Evolutionary conservation across 1,140 invertebrate species (phyloP).

Genomic region (Chionoecetes opilio): DNA sequence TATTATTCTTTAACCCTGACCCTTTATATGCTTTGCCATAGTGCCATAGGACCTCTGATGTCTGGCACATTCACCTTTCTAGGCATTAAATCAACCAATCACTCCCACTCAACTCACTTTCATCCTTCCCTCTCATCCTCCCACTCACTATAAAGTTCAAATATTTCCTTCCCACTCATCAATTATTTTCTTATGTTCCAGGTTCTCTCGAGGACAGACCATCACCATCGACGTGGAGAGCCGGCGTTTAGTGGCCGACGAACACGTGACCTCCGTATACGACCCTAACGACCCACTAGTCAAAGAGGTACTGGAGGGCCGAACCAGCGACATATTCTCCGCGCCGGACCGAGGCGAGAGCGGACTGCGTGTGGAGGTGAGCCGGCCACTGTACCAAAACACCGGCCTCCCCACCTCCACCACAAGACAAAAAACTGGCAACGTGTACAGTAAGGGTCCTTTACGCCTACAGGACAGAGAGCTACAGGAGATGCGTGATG

Average conservation of each 20-base stretch:
- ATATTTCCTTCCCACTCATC: too few species aligned
- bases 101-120: too few species aligned
- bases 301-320: slow-evolving; percentile 83
- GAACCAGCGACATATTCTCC: slow-evolving; percentile 77
- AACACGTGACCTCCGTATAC: slow-evolving; percentile 83
- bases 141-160: too few species aligned
- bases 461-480: slow-evolving; percentile 90
- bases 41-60: too few species aligned
- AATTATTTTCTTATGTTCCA: too few species aligned
- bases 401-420: background rate
- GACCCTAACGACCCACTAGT: slow-evolving; percentile 83
- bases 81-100: too few species aligned
- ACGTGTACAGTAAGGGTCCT: slow-evolving; percentile 23
- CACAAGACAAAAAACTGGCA: background rate
- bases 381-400: slow-evolving; percentile 72
- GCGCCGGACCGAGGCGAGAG: slow-evolving; percentile 78
- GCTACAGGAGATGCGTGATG: slow-evolving; percentile 94
- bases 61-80: too few species aligned
- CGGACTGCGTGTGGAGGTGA: slow-evolving; percentile 66
- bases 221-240: slow-evolving; percentile 93
- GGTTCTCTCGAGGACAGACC: slow-evolving; percentile 88
- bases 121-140: too few species aligned
- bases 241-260: slow-evolving; percentile 84
- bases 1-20: too few species aligned
- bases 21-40: too few species aligned